phyloP scores from a whole-genome alignment of 2,888 invertebrate genomes.

The Heliconius charithonia region DNA sequence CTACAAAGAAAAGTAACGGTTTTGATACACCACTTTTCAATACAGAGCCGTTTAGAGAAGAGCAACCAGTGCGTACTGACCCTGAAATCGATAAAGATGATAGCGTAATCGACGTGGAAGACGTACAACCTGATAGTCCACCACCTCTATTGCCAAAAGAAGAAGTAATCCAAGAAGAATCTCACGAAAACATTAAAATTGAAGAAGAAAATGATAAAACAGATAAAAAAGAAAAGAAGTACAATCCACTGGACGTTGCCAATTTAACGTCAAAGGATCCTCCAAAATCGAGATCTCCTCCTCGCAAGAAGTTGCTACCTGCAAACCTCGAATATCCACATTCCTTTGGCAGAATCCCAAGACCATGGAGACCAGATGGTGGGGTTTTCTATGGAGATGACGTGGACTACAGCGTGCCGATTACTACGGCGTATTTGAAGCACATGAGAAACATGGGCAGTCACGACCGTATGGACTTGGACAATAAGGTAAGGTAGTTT shows the following conservation, averaged over 20 bases:
- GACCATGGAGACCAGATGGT: slow-evolving; percentile 85
- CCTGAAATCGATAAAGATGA: slow-evolving; percentile 80
- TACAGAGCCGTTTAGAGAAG: slow-evolving; percentile 72
- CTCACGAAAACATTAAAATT: slow-evolving; percentile 44
- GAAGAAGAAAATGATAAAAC: slow-evolving; percentile 66
- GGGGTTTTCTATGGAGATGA: slow-evolving; percentile 76
- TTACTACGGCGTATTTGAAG: slow-evolving; percentile 94
- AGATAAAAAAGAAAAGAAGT: slow-evolving; percentile 76
- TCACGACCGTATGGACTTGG: slow-evolving; percentile 68
- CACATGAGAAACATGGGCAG: slow-evolving; percentile 89
- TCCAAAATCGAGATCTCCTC: slow-evolving; percentile 78
- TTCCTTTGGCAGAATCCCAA: slow-evolving; percentile 78
- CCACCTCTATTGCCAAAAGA: slow-evolving; percentile 53
- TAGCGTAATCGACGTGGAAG: slow-evolving; percentile 80
- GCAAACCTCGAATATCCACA: slow-evolving; percentile 66
- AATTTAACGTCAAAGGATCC: slow-evolving; percentile 86
- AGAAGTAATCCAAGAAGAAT: slow-evolving; percentile 55
- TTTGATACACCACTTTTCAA: slow-evolving; percentile 63
- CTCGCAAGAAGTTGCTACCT: slow-evolving; percentile 78
- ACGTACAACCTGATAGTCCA: slow-evolving; percentile 71
- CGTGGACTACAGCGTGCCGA: slow-evolving; percentile 93
- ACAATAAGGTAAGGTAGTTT: slow-evolving; percentile 70
- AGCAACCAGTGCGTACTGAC: slow-evolving; percentile 75
- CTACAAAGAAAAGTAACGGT: slow-evolving; percentile 69
- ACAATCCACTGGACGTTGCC: slow-evolving; percentile 85